Conservation (phyloP, 2,113 vertebrate species). For the Petrocephalus microphthalmus region DNA sequence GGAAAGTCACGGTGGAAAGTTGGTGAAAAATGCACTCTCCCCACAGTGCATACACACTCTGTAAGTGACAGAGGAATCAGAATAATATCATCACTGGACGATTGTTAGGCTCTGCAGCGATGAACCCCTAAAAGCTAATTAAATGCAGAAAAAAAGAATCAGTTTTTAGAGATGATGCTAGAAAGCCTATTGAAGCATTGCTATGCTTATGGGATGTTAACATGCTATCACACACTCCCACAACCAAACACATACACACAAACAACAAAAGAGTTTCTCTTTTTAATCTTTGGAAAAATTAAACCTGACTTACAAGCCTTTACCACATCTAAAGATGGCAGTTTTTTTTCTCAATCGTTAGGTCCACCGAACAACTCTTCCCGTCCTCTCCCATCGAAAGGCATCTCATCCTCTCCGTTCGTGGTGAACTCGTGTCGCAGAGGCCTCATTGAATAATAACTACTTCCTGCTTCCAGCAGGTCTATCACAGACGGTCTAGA, state of each 20-base stretch:
- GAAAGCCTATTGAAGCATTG: not conserved
- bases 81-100: not conserved
- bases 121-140: not conserved
- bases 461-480: not conserved
- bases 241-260: not conserved
- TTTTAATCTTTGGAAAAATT: constrained; percentile 11
- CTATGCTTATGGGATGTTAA: not conserved
- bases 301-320: not conserved
- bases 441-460: not conserved
- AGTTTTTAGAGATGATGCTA: not conserved
- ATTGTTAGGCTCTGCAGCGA: not conserved
- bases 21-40: not conserved
- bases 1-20: not conserved
- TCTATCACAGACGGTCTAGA: not conserved
- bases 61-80: not conserved
- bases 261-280: not conserved
- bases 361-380: not conserved
- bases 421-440: not conserved
- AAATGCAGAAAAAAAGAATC: not conserved
- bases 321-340: not conserved
- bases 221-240: not conserved
- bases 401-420: not conserved
- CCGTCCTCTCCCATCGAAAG: not conserved
- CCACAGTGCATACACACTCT: not conserved
- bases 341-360: not conserved